Evolutionary conservation across 2,113 vertebrate genomes (phyloP), one percentile per base, ranked within the genome.

Genomic region (Alces alces): DNA sequence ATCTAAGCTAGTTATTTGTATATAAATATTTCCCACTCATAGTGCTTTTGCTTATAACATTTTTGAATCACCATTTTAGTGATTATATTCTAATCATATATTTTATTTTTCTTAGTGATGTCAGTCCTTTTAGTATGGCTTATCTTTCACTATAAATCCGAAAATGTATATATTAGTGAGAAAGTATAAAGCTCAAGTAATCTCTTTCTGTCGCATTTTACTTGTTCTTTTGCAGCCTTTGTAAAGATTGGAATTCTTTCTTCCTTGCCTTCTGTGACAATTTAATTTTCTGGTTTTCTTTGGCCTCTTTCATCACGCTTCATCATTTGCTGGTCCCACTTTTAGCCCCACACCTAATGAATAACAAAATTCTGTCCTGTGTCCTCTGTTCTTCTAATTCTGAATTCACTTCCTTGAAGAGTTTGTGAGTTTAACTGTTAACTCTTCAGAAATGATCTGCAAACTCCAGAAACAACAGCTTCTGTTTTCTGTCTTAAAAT

Each of bases 281-380:
- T 83, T 39, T 58, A 86, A 64, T 93, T 95, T 93, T 92, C 45
- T 94, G 28, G 25, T 55, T 94, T 89, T 88, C 27, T 86, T 92
- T 89, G 47, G n/a, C 14, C 19, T 90, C 50, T 87, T 78, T 89
- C 43, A 96, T 79, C 33, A 55, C 5, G 73, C 11, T 96, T 76
- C 6, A 58, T 95, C 33, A 36, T 82, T 58, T 92, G 14, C n/a
- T 92, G 66, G 19, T 28, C 30, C 25, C 25, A 70, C 17, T 66
- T 82, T 12, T 45, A 82, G 23, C 21, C 27, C 39, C 55, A 78
- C 57, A 36, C 17, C 28, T 91, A 93, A 91, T 11, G n/a, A 43
- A 66, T 60, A 86, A 54, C 17, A 82, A 54, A 86, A 47, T 70
- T 86, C 43, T 95, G 13, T 60, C 33, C 9, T 78, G 25, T 47